Evolutionary conservation across 2,113 vertebrate species (phyloP), one percentile per base, ranked within the genome.

Genomic region (Scomber scombrus): DNA sequence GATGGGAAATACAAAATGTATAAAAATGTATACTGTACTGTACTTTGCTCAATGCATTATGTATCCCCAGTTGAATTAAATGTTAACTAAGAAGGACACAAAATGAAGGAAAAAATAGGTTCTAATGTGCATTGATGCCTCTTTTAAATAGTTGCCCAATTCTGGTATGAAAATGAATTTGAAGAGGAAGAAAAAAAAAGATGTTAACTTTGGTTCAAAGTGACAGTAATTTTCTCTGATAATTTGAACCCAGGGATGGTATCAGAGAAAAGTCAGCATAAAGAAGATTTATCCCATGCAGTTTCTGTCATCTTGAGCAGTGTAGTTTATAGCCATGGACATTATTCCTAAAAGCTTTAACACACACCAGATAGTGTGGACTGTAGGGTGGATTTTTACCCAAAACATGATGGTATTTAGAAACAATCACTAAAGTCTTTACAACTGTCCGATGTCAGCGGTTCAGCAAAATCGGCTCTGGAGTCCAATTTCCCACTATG

Each of bases 141-240:
- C 2, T 4, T 65, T 78, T 50, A 71, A 85, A 70, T 49, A 52
- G 18, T 50, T 70, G 13, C 40, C 10, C 10, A 64, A 66, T 80
- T 60, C 52, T 8, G 15, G 11, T 26, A 43, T 71, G 50, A 78
- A 54, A 83, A 43, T 18, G 14, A 77, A 75, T 66, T 29, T 40
- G 19, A 57, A 75, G 8, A 72, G 18, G 23, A 50, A n/a, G 10
- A 47, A 26, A 74, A 85, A 50, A 69, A 54, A 77, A 56, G 5
- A 72, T 69, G 34, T 45, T 64, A 68, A 75, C n/a, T 85, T 78
- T 51, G 21, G 23, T 82, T 81, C n/a, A 80, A 84, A 68, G 71
- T 70, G 26, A 74, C 67, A 79, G 40, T 70, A 68, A 19, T 9
- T 81, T 77, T 65, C 31, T 74, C 58, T 58, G 65, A 79, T 82